Evolutionary conservation across 2,113 vertebrate genomes (phyloP).

Genomic region (Charadrius vociferus): DNA sequence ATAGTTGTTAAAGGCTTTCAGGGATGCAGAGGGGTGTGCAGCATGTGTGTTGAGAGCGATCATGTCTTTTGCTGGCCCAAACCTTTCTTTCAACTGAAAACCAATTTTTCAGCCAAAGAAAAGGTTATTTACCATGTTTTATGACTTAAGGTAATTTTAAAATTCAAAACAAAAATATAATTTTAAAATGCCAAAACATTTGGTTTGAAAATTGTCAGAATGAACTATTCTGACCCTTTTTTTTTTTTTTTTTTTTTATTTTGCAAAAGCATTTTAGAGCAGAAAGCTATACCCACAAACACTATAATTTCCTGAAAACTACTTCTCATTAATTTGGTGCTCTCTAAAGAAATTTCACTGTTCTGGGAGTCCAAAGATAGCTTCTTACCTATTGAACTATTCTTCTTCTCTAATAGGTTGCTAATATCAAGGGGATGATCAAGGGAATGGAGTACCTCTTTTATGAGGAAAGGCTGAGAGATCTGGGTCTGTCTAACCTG

Average conservation of each 20-base stretch:
- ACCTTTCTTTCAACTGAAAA: background rate
- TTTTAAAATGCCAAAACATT: background rate
- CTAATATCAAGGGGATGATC: background rate
- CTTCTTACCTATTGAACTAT: background rate
- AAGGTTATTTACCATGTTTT: background rate
- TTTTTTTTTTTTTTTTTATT: background rate
- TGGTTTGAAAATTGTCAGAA: background rate
- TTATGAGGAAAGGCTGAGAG: too few relatives aligned
- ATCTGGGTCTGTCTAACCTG: too few relatives aligned
- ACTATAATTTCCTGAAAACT: background rate
- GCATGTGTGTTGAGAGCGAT: background rate
- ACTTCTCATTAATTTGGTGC: background rate
- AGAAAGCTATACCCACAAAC: background rate
- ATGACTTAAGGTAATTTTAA: background rate
- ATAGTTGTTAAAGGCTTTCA: background rate
- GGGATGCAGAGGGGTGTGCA: background rate
- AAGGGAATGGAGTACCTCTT: too few relatives aligned
- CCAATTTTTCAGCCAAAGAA: background rate
- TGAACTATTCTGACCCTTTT: background rate
- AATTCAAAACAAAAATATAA: background rate
- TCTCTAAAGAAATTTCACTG: background rate
- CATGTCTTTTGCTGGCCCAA: background rate
- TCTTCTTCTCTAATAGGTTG: background rate
- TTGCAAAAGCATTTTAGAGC: background rate
- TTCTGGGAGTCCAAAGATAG: background rate